Conservation (phyloP, 2,888 invertebrate genomes). For the Cryptophagus acutangulus region DNA sequence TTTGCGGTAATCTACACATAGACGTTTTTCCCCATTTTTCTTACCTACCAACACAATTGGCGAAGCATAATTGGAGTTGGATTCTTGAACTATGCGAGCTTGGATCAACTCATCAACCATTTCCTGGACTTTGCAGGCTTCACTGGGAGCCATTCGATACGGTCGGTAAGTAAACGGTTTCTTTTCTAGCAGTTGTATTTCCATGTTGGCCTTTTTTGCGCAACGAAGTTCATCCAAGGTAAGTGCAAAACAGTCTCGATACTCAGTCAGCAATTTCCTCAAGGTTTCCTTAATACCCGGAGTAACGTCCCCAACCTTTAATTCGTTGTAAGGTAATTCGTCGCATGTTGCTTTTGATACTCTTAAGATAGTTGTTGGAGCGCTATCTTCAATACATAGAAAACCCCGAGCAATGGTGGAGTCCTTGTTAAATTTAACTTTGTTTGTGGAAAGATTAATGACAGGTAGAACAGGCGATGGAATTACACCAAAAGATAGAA, state of each 20-base stretch:
- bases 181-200: background rate
- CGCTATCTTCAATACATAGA: background rate
- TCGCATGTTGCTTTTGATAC: background rate
- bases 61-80: conserved; percentile 10
- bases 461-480: background rate
- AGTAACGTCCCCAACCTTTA: too few relatives aligned
- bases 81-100: background rate
- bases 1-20: conserved; percentile 32
- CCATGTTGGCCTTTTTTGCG: background rate
- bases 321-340: background rate
- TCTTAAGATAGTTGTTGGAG: background rate
- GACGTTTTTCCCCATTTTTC: conserved; percentile 24
- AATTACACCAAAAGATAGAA: background rate
- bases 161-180: conserved; percentile 1
- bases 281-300: background rate
- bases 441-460: background rate
- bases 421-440: background rate
- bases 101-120: background rate
- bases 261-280: background rate
- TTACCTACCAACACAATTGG: conserved; percentile 21
- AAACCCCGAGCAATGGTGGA: background rate
- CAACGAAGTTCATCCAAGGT: background rate
- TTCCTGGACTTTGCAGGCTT: background rate
- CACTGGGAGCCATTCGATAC: background rate
- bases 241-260: background rate